Evolutionary conservation across 2,797 vertebrate genomes (phyloP), one percentile per base, ranked within the genome.

Genomic region (Yasuhikotakia modesta): DNA sequence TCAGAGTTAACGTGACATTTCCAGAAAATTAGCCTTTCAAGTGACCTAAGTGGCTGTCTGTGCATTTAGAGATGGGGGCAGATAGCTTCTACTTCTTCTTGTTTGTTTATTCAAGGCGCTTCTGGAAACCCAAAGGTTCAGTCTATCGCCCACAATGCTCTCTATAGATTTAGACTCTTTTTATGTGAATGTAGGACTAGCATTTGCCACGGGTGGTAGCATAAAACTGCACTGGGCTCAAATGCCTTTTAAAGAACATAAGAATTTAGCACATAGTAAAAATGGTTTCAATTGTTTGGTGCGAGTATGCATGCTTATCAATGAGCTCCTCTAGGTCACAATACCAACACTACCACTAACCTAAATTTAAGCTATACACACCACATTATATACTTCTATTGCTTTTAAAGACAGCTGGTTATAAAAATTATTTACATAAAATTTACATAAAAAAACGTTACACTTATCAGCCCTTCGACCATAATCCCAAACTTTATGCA

Each of bases 1-100:
- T 94, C 92, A 89, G 92, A 92, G 93, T 93, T 94, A 94, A 95
- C 92, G 94, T 95, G 94, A 95, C 94, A 95, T 95, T 95, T 94
- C 94, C 93, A 94, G 94, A 95, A 95, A 95, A 94, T 94, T 94
- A 94, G 93, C 93, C 94, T 95, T 95, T 94, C 24, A 89, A 89
- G 87, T 94, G 94, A 94, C 93, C 94, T 91, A 79, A 85, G 73
- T 39, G 0, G 90, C 91, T 93, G 92, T 79, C 79, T 86, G 79
- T 78, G 73, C 74, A 83, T 82, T 82, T 85, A 80, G 70, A 78
- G 83, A 85, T 83, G 73, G 63, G 80, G 80, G 30, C 53, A 79
- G 78, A 71, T 71, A 79, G 68, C 71, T 57, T 72, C n/a, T n/a
- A n/a, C 5, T 32, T 32, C 68, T 79, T 39, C 30, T 70, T 79